Percentiles rank a stretch among this genome's conserved stretches.
phyloP scores from a whole-genome alignment of 2,797 vertebrate genomes.

The Lacerta viridis region DNA sequence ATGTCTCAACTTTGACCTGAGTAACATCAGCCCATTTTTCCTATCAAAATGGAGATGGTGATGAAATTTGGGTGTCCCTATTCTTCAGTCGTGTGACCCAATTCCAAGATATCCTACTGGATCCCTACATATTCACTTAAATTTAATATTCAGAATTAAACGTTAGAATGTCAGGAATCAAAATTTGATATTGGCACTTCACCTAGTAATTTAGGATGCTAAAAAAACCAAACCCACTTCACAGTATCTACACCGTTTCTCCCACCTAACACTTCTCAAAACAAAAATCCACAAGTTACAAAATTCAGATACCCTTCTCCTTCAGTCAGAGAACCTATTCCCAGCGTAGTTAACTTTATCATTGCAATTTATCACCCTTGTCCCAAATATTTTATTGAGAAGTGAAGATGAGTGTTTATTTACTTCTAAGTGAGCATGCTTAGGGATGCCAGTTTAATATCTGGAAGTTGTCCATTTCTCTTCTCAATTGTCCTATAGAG shows the following conservation, averaged over 20 bases:
- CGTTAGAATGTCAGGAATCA: background rate
- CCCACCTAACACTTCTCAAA: background rate
- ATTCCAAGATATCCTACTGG: background rate
- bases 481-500: slow-evolving; percentile 26
- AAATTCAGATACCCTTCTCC: background rate
- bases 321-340: background rate
- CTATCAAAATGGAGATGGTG: background rate
- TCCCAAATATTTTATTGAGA: background rate
- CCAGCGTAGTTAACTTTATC: background rate
- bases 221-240: background rate
- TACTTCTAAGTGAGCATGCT: background rate
- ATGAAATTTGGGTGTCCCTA: background rate
- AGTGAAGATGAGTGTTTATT: background rate
- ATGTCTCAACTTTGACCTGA: background rate
- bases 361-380: background rate
- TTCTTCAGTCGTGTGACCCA: background rate
- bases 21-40: background rate
- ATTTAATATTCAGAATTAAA: background rate
- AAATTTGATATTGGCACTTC: background rate
- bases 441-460: background rate
- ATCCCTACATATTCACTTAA: background rate
- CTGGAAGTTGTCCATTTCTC: slow-evolving; percentile 5
- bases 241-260: background rate
- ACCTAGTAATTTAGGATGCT: background rate
- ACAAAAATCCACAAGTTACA: background rate